Conservation (phyloP, 2,797 vertebrate species). For the Danionella dracula region DNA sequence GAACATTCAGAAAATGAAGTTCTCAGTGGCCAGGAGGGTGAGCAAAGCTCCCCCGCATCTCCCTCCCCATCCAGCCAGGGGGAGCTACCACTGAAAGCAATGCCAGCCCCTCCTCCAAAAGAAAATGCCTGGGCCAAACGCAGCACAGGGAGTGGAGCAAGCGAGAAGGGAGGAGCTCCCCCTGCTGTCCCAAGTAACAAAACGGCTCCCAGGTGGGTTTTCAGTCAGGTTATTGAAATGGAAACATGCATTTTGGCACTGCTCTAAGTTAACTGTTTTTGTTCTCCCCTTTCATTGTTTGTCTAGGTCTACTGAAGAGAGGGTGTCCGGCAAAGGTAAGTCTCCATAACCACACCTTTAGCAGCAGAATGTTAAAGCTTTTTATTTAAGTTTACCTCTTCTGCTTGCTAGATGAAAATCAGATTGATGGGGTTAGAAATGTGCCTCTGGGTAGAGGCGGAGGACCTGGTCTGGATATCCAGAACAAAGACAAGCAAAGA, state of each 20-base stretch:
- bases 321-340: constrained; percentile 67
- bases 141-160: constrained; percentile 53
- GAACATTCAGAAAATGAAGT: constrained; percentile 89
- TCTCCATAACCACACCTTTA: too few species aligned
- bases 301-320: constrained; percentile 47
- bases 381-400: too few species aligned
- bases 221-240: not conserved
- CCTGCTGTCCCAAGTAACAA: constrained; percentile 57
- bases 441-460: constrained; percentile 33
- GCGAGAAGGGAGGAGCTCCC: constrained; percentile 58
- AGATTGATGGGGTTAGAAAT: constrained; percentile 66
- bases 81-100: constrained; percentile 78
- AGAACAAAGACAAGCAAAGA: constrained; percentile 14
- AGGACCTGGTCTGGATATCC: constrained; percentile 48
- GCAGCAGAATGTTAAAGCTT: too few species aligned
- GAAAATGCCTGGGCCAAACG: constrained; percentile 93
- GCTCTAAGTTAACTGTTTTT: not conserved
- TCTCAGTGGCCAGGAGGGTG: constrained; percentile 73
- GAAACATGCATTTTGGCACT: too few species aligned
- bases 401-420: constrained; percentile 82
- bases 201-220: constrained; percentile 59
- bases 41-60: constrained; percentile 73
- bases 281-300: too few species aligned
- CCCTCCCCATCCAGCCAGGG: constrained; percentile 68
- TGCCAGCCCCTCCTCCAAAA: constrained; percentile 90